These are phyloP conservation scores for Drosophila subsilvestris DNA, from an alignment of 2,888 invertebrate species.

Conservation along the genomic window DNA sequence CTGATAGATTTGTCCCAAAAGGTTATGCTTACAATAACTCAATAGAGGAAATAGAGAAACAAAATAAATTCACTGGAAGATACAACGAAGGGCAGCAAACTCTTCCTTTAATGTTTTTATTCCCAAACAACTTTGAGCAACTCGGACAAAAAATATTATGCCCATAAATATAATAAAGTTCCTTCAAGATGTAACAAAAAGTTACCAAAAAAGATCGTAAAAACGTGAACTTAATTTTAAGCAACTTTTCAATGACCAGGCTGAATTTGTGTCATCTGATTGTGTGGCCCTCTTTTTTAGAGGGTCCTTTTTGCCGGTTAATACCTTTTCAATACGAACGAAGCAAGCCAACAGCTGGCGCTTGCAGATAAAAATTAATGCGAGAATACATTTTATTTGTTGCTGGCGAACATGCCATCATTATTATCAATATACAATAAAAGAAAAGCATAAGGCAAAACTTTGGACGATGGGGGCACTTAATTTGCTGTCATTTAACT, in stretches of 20 bases:
- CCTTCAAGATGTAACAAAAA: not conserved
- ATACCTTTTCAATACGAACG: slow-evolving; percentile 29
- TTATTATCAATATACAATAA: slow-evolving; percentile 70
- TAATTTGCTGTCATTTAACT: slow-evolving; percentile 72
- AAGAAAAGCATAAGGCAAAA: slow-evolving; percentile 49
- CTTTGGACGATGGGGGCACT: slow-evolving; percentile 56
- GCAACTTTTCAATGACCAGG: not conserved
- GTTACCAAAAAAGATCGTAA: not conserved
- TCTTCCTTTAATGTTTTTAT: too few species aligned
- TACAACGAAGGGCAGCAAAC: too few species aligned
- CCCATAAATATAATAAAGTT: not conserved
- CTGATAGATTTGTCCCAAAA: not conserved
- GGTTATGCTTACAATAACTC: not conserved
- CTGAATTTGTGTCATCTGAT: not conserved
- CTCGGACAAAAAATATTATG: not conserved
- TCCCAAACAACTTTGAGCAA: not conserved
- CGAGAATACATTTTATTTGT: slow-evolving; percentile 39
- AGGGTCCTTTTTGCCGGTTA: not conserved
- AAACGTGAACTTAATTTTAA: not conserved
- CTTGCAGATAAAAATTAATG: slow-evolving; percentile 72
- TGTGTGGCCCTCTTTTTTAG: not conserved
- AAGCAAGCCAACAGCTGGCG: slow-evolving; percentile 57
- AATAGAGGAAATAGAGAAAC: not conserved
- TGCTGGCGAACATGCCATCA: slow-evolving; percentile 41
- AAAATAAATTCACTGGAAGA: too few species aligned